Evolutionary conservation across 2,888 invertebrate species (phyloP).

Genomic region (Amorpha juglandis): DNA sequence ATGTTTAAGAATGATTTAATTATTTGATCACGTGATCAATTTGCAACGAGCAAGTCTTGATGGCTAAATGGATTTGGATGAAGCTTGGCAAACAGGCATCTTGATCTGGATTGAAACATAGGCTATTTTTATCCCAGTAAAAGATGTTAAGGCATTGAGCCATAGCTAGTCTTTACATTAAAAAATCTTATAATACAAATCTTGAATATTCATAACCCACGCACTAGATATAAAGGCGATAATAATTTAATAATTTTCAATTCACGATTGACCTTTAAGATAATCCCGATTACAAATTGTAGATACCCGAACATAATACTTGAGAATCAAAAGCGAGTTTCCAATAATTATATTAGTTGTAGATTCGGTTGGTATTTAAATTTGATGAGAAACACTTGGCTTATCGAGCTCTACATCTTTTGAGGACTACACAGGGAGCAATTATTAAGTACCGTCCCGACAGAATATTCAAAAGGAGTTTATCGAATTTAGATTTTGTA

Average conservation of each 20-base stretch:
- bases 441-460: neutral
- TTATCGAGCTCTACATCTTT: neutral
- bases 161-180: too few species aligned
- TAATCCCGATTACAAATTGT: neutral
- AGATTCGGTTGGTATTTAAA: constrained; percentile 8
- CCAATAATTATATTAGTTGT: constrained; percentile 16
- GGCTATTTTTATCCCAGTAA: too few species aligned
- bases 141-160: too few species aligned
- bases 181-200: too few species aligned
- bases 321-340: neutral
- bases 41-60: too few species aligned
- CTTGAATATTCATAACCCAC: neutral
- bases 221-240: neutral
- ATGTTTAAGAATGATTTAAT: too few species aligned
- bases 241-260: neutral
- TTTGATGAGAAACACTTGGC: constrained; percentile 14
- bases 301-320: neutral
- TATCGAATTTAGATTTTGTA: neutral
- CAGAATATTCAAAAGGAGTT: neutral
- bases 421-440: neutral
- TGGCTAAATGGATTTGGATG: too few species aligned
- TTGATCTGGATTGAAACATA: too few species aligned
- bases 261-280: neutral
- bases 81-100: too few species aligned
- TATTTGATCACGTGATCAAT: too few species aligned